These are phyloP conservation scores for Stomorhina lunata DNA, from an alignment of 2,888 invertebrate genomes.

Conservation along the genomic window DNA sequence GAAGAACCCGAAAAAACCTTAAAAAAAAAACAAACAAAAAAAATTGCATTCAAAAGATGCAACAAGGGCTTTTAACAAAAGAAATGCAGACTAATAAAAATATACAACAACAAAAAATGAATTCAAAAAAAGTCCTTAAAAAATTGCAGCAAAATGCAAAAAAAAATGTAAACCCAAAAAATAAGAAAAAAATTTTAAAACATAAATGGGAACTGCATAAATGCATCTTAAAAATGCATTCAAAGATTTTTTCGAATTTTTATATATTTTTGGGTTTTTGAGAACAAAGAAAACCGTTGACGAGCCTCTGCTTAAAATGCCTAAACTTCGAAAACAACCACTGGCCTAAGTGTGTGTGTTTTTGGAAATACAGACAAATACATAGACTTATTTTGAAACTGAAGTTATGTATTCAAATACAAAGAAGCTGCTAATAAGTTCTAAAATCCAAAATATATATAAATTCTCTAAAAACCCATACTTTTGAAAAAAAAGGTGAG, in stretches of 20 bases:
- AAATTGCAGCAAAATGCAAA: slow-evolving; percentile 31
- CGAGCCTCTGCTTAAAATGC: slow-evolving; percentile 53
- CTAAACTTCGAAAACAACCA: too few relatives aligned
- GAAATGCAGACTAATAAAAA: slow-evolving; percentile 37
- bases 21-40: slow-evolving; percentile 36
- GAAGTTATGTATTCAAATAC: too few relatives aligned
- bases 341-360: too few relatives aligned
- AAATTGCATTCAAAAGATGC: slow-evolving; percentile 43
- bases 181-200: slow-evolving; percentile 27
- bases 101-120: slow-evolving; percentile 9
- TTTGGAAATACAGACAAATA: too few relatives aligned
- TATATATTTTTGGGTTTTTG: not conserved
- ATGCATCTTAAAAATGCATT: slow-evolving; percentile 64
- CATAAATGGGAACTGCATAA: slow-evolving; percentile 57
- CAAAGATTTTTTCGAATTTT: not conserved
- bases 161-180: slow-evolving; percentile 41
- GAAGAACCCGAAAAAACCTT: slow-evolving; percentile 32
- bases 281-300: slow-evolving; percentile 55
- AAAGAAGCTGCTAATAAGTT: too few relatives aligned
- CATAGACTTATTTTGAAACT: too few relatives aligned
- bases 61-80: slow-evolving; percentile 63
- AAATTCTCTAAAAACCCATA: too few relatives aligned
- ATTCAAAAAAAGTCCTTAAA: slow-evolving; percentile 23
- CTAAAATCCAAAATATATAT: too few relatives aligned
- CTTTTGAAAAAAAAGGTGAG: slow-evolving; percentile 41